Base-by-base conservation (phyloP, 1,140 invertebrate species). In the Rhynchophorus ferrugineus region DNA sequence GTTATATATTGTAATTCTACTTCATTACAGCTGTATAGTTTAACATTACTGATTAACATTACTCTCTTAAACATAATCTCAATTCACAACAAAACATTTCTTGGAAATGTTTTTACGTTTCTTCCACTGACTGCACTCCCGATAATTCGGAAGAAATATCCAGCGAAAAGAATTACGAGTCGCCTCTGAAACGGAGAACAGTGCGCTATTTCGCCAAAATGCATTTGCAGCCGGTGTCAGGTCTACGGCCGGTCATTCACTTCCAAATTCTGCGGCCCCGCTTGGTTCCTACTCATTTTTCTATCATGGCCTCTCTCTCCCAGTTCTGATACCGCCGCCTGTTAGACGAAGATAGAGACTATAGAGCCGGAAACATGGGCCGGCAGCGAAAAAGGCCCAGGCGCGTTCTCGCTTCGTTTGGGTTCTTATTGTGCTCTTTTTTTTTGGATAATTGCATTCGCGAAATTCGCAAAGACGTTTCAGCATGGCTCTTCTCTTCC, bases 191-290 rank as follows among this genome's bases (percentile, higher is more conserved):
- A 44, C 22, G 13, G n/a, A 6, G 22, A 14, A 19, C 14, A 38
- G 29, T 54, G 37, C 29, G 41, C 49, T 57, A 60, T 54, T n/a
- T 54, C 52, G 38, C 41, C 54, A 48, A 57, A 58, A 50, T 58
- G 56, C 52, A 58, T 55, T 58, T 55, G 45, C 48, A 46, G 37
- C 52, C 42, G 44, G 50, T 43, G 50, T 44, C 37, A 48, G 61
- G 61, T 62, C 61, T 62, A 60, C 57, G 61, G 46, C 61, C 61
- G 61, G 61, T 46, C 61, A 59, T 62, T 62, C 61, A 62, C 61
- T 61, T 49, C 61, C 56, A 56, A 62, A 61, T 61, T 56, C 56
- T 49, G 52, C 42, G 44, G 43, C 54, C 55, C 46, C 35, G 43
- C 54, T 36, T 44, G 48, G 48, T 54, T 54, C 50, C 47, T 48